Percentiles rank a stretch among this genome's conserved stretches.
Conservation (phyloP, 1,140 invertebrate species). For the Euura lappo region DNA sequence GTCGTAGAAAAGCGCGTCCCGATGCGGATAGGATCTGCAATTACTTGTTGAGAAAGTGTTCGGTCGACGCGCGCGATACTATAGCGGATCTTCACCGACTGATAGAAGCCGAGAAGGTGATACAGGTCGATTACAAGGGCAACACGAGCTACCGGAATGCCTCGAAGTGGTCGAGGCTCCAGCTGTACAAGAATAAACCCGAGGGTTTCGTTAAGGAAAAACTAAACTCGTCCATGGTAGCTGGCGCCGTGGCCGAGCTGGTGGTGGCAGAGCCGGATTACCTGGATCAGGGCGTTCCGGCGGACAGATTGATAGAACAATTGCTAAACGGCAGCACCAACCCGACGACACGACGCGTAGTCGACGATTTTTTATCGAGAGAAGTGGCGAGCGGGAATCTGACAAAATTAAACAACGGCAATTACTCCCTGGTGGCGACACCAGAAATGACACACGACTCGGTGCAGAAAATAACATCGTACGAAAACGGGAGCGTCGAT, state of each 20-base stretch:
- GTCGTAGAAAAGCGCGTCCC: constrained; percentile 80
- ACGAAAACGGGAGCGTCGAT: constrained; percentile 18
- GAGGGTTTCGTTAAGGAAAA: constrained; percentile 56
- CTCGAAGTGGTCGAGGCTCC: constrained; percentile 69
- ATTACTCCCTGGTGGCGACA: constrained; percentile 68
- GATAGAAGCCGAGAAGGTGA: constrained; percentile 76
- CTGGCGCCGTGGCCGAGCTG: constrained; percentile 71
- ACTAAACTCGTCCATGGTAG: constrained; percentile 61
- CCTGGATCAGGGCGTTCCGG: constrained; percentile 72
- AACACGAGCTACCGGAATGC: constrained; percentile 84
- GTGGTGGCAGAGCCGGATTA: constrained; percentile 75
- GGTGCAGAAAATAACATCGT: constrained; percentile 21
- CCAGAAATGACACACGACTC: constrained; percentile 42
- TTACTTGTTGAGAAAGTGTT: constrained; percentile 76
- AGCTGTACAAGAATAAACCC: constrained; percentile 59
- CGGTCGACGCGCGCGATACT: constrained; percentile 74
- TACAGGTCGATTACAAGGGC: constrained; percentile 88
- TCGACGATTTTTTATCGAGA: constrained; percentile 70
- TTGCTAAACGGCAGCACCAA: constrained; percentile 68
- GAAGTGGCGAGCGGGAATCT: constrained; percentile 71
- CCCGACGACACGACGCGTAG: constrained; percentile 69
- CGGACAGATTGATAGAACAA: constrained; percentile 67
- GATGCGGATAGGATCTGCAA: constrained; percentile 83
- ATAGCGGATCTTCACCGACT: constrained; percentile 76
- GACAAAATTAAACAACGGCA: constrained; percentile 70